Evolutionary conservation across 2,113 vertebrate species (phyloP).

Genomic region (Serilophus lunatus): DNA sequence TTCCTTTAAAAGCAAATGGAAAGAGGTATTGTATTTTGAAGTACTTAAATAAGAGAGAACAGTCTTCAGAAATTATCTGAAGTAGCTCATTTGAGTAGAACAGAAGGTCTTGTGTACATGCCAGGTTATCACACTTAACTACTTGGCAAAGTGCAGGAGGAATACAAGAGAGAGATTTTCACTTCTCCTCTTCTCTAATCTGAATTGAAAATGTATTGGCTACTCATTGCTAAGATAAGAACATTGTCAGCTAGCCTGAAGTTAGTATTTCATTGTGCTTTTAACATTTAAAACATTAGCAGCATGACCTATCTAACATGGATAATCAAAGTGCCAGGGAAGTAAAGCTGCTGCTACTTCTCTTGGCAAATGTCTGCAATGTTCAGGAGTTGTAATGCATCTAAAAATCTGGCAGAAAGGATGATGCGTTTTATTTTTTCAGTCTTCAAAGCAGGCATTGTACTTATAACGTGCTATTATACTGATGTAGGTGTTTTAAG

Average conservation of each 20-base stretch:
- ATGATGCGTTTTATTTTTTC: neutral
- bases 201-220: constrained; percentile 65
- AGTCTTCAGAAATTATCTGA: constrained; percentile 49
- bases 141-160: constrained; percentile 44
- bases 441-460: neutral
- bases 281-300: constrained; percentile 50
- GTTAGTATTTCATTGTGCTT: constrained; percentile 30
- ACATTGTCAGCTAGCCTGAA: constrained; percentile 38
- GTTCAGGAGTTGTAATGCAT: neutral
- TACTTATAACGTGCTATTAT: neutral
- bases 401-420: constrained; percentile 21
- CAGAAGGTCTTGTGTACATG: constrained; percentile 57
- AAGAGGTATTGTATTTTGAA: constrained; percentile 42
- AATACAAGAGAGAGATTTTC: constrained; percentile 42
- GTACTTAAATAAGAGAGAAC: constrained; percentile 49
- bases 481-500: neutral
- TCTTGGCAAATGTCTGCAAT: neutral
- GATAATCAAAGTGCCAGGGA: constrained; percentile 29
- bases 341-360: neutral
- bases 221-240: constrained; percentile 48
- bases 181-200: constrained; percentile 35
- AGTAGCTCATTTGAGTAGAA: constrained; percentile 64
- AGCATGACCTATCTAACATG: neutral
- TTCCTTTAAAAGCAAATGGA: constrained; percentile 62
- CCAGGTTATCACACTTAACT: constrained; percentile 60